Evolutionary conservation across 2,888 invertebrate genomes (phyloP).

Genomic region (Lasioglossum marginatum): DNA sequence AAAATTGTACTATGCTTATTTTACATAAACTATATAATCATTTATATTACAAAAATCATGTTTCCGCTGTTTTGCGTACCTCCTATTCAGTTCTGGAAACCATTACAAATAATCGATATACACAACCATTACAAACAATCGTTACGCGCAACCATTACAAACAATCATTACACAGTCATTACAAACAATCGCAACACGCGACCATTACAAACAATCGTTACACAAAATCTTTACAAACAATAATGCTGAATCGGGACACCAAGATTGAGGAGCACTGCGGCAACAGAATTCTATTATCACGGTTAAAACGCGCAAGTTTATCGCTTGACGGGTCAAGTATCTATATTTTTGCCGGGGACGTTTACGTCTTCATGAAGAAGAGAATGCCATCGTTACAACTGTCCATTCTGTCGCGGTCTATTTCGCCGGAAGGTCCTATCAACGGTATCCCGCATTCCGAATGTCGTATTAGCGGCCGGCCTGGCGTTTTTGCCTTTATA

Average conservation of each 20-base stretch:
- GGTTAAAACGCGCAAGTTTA: background rate
- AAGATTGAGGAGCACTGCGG: background rate
- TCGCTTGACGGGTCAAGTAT: background rate
- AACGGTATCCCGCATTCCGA: background rate
- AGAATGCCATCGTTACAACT: background rate
- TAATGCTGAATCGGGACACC: background rate
- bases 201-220: too few relatives aligned
- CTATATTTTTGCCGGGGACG: background rate
- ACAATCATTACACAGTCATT: too few relatives aligned
- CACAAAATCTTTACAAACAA: background rate
- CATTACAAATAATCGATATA: too few relatives aligned
- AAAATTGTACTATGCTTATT: too few relatives aligned
- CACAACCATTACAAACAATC: too few relatives aligned
- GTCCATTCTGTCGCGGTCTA: background rate
- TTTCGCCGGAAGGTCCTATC: background rate
- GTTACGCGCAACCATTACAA: too few relatives aligned
- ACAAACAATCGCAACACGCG: too few relatives aligned
- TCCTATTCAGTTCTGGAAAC: too few relatives aligned
- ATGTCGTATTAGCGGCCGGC: background rate
- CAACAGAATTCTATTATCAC: background rate
- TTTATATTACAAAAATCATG: too few relatives aligned
- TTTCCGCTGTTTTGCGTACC: too few relatives aligned
- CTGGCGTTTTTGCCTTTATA: background rate
- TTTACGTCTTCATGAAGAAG: slow-evolving; percentile 1
- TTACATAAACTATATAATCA: too few relatives aligned